These are phyloP conservation scores for Henricia sp. DNA, from an alignment of 53 echinoderm and acorn worm genomes.

Conservation along the genomic window DNA sequence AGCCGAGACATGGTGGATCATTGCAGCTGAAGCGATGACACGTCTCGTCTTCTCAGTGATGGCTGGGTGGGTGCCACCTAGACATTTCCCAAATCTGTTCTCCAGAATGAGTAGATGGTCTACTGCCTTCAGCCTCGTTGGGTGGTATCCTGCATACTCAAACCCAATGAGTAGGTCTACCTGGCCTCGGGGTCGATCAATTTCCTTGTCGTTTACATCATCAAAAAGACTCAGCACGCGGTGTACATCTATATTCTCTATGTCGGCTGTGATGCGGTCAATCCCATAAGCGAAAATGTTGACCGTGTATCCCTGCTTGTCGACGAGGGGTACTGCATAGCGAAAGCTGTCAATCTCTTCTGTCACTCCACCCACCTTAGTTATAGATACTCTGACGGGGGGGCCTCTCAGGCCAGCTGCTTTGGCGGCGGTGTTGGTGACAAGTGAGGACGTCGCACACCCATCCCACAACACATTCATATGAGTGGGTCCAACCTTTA, in stretches of 20 bases:
- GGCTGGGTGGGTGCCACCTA: constrained; percentile 35
- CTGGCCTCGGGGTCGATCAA: too few relatives aligned
- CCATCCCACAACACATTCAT: too few relatives aligned
- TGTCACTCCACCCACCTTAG: too few relatives aligned
- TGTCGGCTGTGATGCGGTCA: constrained; percentile 54
- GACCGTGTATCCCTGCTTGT: constrained; percentile 30
- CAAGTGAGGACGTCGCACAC: constrained; percentile 56
- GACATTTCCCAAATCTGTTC: constrained; percentile 47
- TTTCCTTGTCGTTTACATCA: neutral
- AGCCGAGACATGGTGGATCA: constrained; percentile 52
- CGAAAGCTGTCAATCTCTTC: constrained; percentile 41
- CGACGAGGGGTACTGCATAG: constrained; percentile 45
- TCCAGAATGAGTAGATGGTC: constrained; percentile 49
- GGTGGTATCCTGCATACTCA: too few relatives aligned
- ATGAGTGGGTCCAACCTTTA: neutral
- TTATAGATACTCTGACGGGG: too few relatives aligned
- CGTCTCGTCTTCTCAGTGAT: too few relatives aligned
- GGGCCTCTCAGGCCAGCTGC: constrained; percentile 29
- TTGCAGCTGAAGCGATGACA: too few relatives aligned
- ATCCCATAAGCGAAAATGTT: constrained; percentile 57
- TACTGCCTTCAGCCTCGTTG: too few relatives aligned
- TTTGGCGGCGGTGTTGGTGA: constrained; percentile 48
- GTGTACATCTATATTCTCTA: too few relatives aligned
- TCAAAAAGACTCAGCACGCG: constrained; percentile 15
- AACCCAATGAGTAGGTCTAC: too few relatives aligned